Conservation (phyloP, 2,888 invertebrate species). For the Hipparchia semele region DNA sequence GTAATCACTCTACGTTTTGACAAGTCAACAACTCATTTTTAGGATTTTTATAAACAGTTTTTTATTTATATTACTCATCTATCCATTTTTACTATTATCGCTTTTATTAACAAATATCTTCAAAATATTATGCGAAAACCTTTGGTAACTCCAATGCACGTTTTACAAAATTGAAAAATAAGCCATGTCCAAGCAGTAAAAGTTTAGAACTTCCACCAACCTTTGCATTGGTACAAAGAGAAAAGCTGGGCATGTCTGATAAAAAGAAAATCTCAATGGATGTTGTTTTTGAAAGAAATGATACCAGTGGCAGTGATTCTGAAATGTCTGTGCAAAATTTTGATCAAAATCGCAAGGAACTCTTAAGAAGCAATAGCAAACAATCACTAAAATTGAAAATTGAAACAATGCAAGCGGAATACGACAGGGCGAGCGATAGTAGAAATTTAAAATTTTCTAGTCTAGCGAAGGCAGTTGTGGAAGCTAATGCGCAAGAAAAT, state of each 20-base stretch:
- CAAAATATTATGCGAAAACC: not conserved
- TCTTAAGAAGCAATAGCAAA: conserved; percentile 32
- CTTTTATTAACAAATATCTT: not conserved
- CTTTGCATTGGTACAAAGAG: not conserved
- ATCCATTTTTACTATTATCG: not conserved
- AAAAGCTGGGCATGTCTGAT: conserved; percentile 11
- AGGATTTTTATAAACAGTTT: too few relatives aligned
- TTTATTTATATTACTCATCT: too few relatives aligned
- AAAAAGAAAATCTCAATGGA: conserved; percentile 22
- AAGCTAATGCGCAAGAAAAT: conserved; percentile 44
- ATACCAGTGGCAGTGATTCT: conserved; percentile 12
- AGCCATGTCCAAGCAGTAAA: not conserved
- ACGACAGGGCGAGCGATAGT: conserved; percentile 33
- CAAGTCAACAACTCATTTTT: too few relatives aligned
- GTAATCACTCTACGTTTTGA: too few relatives aligned
- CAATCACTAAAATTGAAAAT: conserved; percentile 38
- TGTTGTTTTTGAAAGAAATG: conserved; percentile 29
- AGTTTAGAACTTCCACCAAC: not conserved
- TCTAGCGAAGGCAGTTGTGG: conserved; percentile 40
- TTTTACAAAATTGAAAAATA: not conserved
- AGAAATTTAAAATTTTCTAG: conserved; percentile 35
- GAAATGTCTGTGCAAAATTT: conserved; percentile 21
- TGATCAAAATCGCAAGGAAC: conserved; percentile 22
- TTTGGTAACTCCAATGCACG: not conserved
- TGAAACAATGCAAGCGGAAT: conserved; percentile 35